Evolutionary conservation across 1,140 invertebrate genomes (phyloP).

Genomic region (Zaprionus ornatus): DNA sequence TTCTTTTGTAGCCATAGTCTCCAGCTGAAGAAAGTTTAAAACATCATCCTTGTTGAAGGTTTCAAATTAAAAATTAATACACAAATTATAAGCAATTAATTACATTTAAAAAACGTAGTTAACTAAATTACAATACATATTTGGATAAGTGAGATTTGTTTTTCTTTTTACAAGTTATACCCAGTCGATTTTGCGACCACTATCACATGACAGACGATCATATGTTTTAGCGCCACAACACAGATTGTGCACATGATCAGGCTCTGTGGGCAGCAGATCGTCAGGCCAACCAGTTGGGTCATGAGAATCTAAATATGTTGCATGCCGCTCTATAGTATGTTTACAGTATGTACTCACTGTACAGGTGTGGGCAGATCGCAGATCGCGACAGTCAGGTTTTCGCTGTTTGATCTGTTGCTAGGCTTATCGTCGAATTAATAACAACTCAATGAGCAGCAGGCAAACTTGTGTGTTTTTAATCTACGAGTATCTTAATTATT

Average conservation of each 20-base stretch:
- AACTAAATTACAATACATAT: neutral
- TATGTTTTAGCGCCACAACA: constrained; percentile 14
- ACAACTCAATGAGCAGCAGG: constrained; percentile 9
- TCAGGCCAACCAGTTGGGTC: constrained; percentile 24
- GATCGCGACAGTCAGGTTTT: constrained; percentile 27
- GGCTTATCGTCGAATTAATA: neutral
- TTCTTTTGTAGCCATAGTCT: too few species aligned
- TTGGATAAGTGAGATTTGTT: neutral
- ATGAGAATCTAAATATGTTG: constrained; percentile 12
- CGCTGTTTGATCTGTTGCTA: constrained; percentile 16
- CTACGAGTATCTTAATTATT: constrained; percentile 13
- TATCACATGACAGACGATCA: constrained; percentile 35
- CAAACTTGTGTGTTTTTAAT: constrained; percentile 8
- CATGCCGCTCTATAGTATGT: neutral
- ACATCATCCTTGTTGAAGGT: too few species aligned
- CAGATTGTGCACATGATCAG: constrained; percentile 34
- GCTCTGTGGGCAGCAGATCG: constrained; percentile 15
- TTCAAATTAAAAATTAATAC: neutral
- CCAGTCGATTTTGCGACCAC: neutral
- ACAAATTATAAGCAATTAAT: neutral
- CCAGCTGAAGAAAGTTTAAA: too few species aligned
- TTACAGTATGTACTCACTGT: neutral
- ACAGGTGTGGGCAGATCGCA: constrained; percentile 26
- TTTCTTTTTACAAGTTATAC: constrained; percentile 1
- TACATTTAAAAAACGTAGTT: neutral